Evolutionary conservation across 2,113 vertebrate genomes (phyloP).

Genomic region (Nestor notabilis): DNA sequence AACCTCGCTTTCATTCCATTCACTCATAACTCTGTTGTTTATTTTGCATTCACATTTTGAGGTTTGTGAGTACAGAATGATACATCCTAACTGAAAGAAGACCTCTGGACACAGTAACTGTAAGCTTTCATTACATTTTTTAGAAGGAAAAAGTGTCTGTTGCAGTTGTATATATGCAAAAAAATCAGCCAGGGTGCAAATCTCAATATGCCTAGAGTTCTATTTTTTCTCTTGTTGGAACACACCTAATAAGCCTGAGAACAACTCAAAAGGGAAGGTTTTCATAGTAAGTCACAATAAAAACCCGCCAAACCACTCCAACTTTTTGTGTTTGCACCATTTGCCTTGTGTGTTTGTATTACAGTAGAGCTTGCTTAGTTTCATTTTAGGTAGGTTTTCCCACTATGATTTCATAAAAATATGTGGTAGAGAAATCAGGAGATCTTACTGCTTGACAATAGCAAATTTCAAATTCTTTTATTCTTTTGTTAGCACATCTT

Average conservation of each 20-base stretch:
- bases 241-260: background rate
- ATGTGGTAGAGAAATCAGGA: background rate
- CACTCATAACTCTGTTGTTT: background rate
- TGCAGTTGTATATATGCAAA: background rate
- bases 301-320: fast-evolving
- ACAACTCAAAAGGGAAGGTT: background rate
- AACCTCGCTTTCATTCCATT: background rate
- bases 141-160: background rate
- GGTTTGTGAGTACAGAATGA: background rate
- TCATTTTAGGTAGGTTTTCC: background rate
- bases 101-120: background rate
- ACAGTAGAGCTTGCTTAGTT: background rate
- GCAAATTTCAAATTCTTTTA: background rate
- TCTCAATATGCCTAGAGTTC: background rate
- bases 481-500: background rate
- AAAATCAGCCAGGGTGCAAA: background rate
- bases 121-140: background rate
- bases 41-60: background rate
- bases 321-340: background rate
- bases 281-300: background rate
- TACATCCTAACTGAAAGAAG: background rate
- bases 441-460: background rate
- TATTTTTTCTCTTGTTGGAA: background rate
- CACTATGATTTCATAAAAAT: background rate
- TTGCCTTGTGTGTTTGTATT: background rate